These are phyloP conservation scores for Lepeophtheirus nordmannii DNA, from an alignment of 2,888 invertebrate genomes.

Conservation along the genomic window DNA sequence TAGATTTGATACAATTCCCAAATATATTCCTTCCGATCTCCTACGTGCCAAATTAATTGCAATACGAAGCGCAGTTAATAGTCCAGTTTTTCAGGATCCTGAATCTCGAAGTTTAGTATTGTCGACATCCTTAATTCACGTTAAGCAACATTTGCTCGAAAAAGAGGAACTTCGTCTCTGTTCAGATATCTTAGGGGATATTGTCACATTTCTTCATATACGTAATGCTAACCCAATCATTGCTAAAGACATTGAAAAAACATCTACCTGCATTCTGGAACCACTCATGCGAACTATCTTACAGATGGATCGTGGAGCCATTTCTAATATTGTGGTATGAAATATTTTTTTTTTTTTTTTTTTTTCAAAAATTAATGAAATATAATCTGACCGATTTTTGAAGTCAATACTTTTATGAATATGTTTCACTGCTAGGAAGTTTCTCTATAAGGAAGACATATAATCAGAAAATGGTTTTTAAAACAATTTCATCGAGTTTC, in stretches of 20 bases:
- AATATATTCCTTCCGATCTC: conserved; percentile 51
- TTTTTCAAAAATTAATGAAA: too few relatives aligned
- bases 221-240: conserved; percentile 23
- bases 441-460: too few relatives aligned
- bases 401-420: too few relatives aligned
- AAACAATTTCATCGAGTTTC: too few relatives aligned
- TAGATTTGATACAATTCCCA: conserved; percentile 37
- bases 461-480: too few relatives aligned
- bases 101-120: conserved; percentile 70
- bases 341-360: too few relatives aligned
- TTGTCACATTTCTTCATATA: conserved; percentile 49
- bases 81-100: conserved; percentile 54
- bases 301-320: too few relatives aligned
- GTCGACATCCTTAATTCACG: conserved; percentile 64
- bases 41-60: conserved; percentile 66
- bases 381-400: too few relatives aligned
- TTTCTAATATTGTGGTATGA: too few relatives aligned
- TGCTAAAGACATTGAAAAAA: conserved; percentile 9
- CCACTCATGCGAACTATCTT: too few relatives aligned
- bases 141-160: conserved; percentile 62
- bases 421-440: too few relatives aligned
- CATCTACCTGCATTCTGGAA: too few relatives aligned
- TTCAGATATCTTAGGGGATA: conserved; percentile 70
- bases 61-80: conserved; percentile 60
- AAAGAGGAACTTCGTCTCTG: conserved; percentile 67